Evolutionary conservation across 2,888 invertebrate genomes (phyloP), one percentile per base, ranked within the genome.

Genomic region (Zygogramma bicolorata): DNA sequence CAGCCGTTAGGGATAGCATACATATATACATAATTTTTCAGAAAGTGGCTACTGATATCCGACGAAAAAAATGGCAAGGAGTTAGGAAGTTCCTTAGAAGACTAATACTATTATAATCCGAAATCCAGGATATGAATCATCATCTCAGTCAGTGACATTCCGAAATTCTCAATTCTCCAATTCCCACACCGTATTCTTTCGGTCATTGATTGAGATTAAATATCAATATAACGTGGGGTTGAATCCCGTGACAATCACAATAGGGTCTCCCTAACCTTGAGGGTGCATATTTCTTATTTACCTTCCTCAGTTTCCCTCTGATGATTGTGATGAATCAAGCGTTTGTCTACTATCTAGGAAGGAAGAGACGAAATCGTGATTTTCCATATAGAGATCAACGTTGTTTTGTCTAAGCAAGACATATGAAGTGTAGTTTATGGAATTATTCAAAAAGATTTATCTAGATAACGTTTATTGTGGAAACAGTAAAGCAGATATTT

Each of bases 181-280:
- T 53, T 53, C 53, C 27, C 53, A 53, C 53, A 53, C 6, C 53
- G 27, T n/a, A 25, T 13, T 10, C n/a, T 46, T 46, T 46, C 20
- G 8, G 20, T 18, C 46, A 46, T 6, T 53, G 53, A 53, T 53
- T 53, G 53, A 53, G 63, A 63, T 63, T 63, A 63, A 63, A 63
- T 63, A 63, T 63, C 63, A 46, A 63, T 63, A 63, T 46, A 25
- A 46, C 49, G 22, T 61, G 63, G 63, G 63, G 63, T 46, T 13
- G 49, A 18, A 18, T 40, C 63, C 63, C 46, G 10, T 46, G 63
- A 61, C 61, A 38, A 61, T 61, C 61, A 46, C 46, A 63, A 63
- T 63, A 63, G 46, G 2, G 18, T 42, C 46, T 63, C 63, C 53
- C 53, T 53, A 53, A 63, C 63, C 18, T 29, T 46, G 46, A n/a